Evolutionary conservation across 2,113 vertebrate genomes (phyloP).

Genomic region (Mola mola): DNA sequence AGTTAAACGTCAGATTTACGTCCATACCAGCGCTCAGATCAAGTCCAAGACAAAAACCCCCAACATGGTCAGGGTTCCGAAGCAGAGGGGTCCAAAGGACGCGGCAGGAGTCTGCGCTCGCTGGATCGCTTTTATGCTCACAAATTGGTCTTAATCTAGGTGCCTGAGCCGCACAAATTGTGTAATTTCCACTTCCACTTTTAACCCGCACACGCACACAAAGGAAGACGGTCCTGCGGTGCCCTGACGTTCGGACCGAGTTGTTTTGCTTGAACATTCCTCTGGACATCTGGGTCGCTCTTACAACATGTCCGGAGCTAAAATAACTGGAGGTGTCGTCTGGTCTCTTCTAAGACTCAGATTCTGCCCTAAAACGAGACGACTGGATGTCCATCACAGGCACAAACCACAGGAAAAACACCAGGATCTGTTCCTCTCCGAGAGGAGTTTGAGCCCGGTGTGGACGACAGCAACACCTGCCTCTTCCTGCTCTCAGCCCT

Average conservation of each 20-base stretch:
- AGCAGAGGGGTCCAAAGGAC: conserved; percentile 29
- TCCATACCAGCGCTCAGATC: conserved; percentile 26
- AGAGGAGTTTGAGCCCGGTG: neutral
- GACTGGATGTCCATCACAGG: neutral
- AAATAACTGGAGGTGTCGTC: conserved; percentile 15
- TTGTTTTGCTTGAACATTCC: conserved; percentile 60
- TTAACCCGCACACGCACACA: conserved; percentile 12
- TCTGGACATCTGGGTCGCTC: conserved; percentile 42
- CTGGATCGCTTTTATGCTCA: conserved; percentile 48
- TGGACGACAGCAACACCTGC: neutral
- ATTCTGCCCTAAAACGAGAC: neutral
- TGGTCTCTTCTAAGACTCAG: neutral
- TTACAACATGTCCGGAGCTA: conserved; percentile 34
- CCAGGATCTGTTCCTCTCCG: neutral
- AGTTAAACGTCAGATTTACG: conserved; percentile 30
- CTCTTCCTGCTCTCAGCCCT: too few relatives aligned
- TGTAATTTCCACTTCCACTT: conserved; percentile 37
- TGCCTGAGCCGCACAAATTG: too few relatives aligned
- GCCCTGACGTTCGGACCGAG: conserved; percentile 15
- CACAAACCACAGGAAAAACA: neutral
- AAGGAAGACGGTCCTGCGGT: conserved; percentile 23
- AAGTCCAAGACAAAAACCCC: conserved; percentile 18
- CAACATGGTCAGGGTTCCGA: conserved; percentile 45
- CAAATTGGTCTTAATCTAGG: conserved; percentile 53
- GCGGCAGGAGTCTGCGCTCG: conserved; percentile 33